phyloP scores from a whole-genome alignment of 2,888 invertebrate species.

The Drosophila greeni region DNA sequence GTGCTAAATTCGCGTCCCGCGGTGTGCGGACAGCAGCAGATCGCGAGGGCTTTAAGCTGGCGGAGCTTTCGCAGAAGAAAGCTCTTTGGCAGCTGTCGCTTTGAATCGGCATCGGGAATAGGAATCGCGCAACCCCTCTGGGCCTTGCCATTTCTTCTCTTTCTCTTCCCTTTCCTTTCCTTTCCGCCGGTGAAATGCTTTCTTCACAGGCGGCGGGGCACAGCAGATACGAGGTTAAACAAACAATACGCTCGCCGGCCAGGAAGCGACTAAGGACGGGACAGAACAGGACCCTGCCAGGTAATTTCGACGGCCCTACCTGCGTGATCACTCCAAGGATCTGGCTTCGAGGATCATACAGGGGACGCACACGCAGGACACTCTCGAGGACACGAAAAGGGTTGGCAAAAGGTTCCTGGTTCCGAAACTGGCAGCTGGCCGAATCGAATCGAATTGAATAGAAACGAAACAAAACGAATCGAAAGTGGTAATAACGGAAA shows the following conservation, averaged over 20 bases:
- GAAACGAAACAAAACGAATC: slow-evolving; percentile 12
- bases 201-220: slow-evolving; percentile 44
- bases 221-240: slow-evolving; percentile 22
- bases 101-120: slow-evolving; percentile 6
- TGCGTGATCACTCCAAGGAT: slow-evolving; percentile 38
- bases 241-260: slow-evolving; percentile 35
- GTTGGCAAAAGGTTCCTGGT: slow-evolving; percentile 21
- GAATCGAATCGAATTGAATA: slow-evolving; percentile 11
- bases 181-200: slow-evolving; percentile 55
- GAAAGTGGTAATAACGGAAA: slow-evolving; percentile 42
- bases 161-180: background rate
- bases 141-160: background rate
- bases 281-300: slow-evolving; percentile 15
- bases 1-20: background rate
- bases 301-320: slow-evolving; percentile 30
- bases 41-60: slow-evolving; percentile 22
- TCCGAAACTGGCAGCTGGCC: slow-evolving; percentile 32
- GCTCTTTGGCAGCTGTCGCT: slow-evolving; percentile 28
- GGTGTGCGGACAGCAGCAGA: slow-evolving; percentile 3
- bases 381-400: slow-evolving; percentile 30
- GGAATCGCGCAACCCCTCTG: slow-evolving; percentile 36
- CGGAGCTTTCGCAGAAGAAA: slow-evolving; percentile 15
- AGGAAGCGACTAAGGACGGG: slow-evolving; percentile 9
- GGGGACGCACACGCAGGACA: slow-evolving; percentile 23
- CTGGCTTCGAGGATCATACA: slow-evolving; percentile 13